Evolutionary conservation across 2,113 vertebrate genomes (phyloP).

Genomic region (Galeopterus variegatus): DNA sequence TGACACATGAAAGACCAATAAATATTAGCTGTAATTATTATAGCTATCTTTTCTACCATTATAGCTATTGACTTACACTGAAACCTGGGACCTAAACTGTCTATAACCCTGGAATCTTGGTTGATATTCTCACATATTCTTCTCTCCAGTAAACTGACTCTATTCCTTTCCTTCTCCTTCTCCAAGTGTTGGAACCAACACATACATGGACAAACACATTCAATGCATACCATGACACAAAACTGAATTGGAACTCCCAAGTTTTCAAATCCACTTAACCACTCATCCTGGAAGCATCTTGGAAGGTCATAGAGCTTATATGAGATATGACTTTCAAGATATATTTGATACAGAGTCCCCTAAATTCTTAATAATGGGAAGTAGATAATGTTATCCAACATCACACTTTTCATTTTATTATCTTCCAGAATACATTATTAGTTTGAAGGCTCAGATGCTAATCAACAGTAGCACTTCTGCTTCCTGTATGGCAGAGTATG

Average conservation of each 20-base stretch:
- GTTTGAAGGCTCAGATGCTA: constrained; percentile 11
- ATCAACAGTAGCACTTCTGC: background rate
- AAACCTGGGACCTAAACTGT: background rate
- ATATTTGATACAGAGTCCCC: background rate
- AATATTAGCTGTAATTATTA: constrained; percentile 23
- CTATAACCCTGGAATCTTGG: background rate
- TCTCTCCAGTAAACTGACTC: background rate
- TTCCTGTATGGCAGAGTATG: background rate
- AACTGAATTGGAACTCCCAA: background rate
- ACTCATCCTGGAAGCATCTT: background rate
- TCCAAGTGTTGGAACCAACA: background rate
- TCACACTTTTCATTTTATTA: constrained; percentile 22
- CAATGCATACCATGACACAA: background rate
- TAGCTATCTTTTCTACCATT: background rate
- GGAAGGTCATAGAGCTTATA: background rate
- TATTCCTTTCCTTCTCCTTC: background rate
- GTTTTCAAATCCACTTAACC: background rate
- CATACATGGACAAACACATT: background rate
- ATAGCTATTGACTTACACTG: background rate
- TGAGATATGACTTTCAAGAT: background rate
- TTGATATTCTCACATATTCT: background rate
- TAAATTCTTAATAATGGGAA: background rate
- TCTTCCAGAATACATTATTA: background rate
- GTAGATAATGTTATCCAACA: background rate
- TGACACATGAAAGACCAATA: background rate